phyloP scores from a whole-genome alignment of 2,113 vertebrate genomes.

The Mohoua ochrocephala region DNA sequence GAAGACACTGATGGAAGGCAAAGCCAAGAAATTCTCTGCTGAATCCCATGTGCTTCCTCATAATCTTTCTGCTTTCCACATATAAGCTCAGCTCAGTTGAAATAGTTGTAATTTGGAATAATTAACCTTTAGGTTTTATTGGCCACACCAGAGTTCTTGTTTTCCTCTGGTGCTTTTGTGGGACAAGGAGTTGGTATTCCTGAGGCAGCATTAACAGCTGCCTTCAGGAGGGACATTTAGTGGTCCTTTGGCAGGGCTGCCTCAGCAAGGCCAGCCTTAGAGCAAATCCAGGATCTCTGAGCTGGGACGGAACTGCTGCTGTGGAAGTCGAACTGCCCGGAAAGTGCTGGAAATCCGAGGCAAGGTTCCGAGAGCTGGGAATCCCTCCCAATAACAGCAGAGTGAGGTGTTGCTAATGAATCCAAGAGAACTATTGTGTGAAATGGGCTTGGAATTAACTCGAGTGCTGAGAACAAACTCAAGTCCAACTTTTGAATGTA shows the following conservation, averaged over 20 bases:
- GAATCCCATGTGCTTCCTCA: not conserved
- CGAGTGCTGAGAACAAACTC: slow-evolving; percentile 24
- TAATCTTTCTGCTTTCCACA: not conserved
- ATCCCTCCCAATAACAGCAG: not conserved
- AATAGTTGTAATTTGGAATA: not conserved
- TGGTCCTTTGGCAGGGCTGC: not conserved
- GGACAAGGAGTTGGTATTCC: not conserved
- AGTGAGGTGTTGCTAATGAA: slow-evolving; percentile 2
- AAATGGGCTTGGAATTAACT: slow-evolving; percentile 47
- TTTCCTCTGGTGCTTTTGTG: not conserved
- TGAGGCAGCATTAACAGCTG: not conserved
- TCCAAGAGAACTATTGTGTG: slow-evolving; percentile 13
- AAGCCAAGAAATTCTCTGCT: not conserved
- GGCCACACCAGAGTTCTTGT: not conserved
- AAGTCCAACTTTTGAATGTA: slow-evolving; percentile 70
- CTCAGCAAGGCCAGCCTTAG: not conserved
- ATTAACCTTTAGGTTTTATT: not conserved
- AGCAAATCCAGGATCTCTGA: not conserved
- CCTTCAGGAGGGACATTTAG: not conserved
- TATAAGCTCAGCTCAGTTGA: not conserved
- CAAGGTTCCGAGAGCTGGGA: not conserved
- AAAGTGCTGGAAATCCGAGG: not conserved
- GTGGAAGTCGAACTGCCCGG: not conserved
- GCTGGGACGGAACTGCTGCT: not conserved
- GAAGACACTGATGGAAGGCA: not conserved